Percentiles rank a stretch among this genome's conserved stretches.
phyloP scores from a whole-genome alignment of 2,113 vertebrate species.

The Talpa occidentalis region DNA sequence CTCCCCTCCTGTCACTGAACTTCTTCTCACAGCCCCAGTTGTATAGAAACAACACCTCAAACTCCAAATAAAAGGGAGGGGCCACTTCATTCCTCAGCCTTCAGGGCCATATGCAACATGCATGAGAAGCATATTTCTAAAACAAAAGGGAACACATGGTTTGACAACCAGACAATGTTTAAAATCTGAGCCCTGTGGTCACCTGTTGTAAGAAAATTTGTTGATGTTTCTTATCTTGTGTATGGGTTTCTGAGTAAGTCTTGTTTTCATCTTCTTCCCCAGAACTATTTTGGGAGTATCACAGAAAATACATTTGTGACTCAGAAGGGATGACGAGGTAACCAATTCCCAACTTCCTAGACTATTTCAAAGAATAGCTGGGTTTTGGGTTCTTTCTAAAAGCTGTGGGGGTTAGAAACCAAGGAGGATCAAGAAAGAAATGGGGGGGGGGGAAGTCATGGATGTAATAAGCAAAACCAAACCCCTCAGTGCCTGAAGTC shows the following conservation, averaged over 20 bases:
- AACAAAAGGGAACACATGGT: neutral
- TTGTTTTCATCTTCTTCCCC: slow-evolving; percentile 43
- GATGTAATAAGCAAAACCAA: neutral
- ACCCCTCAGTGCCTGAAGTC: neutral
- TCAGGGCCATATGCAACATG: neutral
- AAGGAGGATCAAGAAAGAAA: neutral
- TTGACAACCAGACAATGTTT: neutral
- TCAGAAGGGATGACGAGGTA: slow-evolving; percentile 25
- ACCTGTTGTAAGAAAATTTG: neutral
- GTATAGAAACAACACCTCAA: neutral
- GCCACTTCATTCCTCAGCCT: accelerated
- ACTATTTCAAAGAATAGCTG: neutral
- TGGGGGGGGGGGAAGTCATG: neutral
- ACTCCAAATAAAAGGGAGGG: neutral
- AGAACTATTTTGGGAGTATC: slow-evolving; percentile 37
- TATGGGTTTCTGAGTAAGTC: slow-evolving; percentile 7
- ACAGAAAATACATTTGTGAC: slow-evolving; percentile 40
- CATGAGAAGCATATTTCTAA: neutral
- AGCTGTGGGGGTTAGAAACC: neutral
- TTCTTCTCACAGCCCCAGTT: neutral
- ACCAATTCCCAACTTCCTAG: neutral
- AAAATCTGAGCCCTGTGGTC: neutral
- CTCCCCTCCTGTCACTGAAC: neutral
- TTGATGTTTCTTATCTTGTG: neutral
- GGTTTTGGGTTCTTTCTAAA: slow-evolving; percentile 12